Base-by-base conservation (phyloP, 2,888 invertebrate species). In the Amorpha juglandis region DNA sequence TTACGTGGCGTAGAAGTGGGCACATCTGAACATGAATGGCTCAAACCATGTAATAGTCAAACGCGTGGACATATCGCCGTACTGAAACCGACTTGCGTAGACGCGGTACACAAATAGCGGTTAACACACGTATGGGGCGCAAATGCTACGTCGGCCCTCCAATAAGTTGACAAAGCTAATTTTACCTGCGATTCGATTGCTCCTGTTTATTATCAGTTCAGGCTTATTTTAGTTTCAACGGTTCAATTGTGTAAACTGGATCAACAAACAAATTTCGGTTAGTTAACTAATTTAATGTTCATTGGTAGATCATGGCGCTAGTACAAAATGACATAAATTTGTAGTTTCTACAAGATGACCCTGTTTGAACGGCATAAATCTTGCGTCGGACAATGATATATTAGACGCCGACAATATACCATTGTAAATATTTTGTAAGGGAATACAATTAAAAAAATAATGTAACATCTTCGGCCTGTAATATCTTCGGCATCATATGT, bases 141-240 rank as follows among this genome's bases (percentile, higher is more conserved):
- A 66, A 70, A 68, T 47, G 16, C 62, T 64, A 35, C 68, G 67
- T 69, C 68, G 67, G 66, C 70, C 76, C 72, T 71, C 73, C 79
- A 83, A 83, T 84, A 86, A 83, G 80, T 79, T 81, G 82, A 83
- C 83, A 84, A 83, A 84, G 79, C 79, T 82, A 85, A 88, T 88
- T 86, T 81, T 78, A 74, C 73, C 72, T 71, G 70, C 76, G 73
- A 81, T 84, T 84, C 81, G 83, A 84, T 86, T 81, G 70, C 78
- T 73, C 27, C n/a, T n/a, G 83, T 85, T 84, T 85, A 86, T 84
- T 85, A 87, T 85, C 81, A 82, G 81, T 74, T 73, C 76, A 72
- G 70, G 73, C 82, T 84, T 83, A 88, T 87, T 87, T 82, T 79
- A 81, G 81, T 80, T 78, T 69, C 71, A 72, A 70, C 76, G 71